Percentiles rank a stretch among this genome's conserved stretches.
These are phyloP conservation scores for Athrips mouffetella DNA, from an alignment of 2,888 invertebrate species.

Conservation along the genomic window DNA sequence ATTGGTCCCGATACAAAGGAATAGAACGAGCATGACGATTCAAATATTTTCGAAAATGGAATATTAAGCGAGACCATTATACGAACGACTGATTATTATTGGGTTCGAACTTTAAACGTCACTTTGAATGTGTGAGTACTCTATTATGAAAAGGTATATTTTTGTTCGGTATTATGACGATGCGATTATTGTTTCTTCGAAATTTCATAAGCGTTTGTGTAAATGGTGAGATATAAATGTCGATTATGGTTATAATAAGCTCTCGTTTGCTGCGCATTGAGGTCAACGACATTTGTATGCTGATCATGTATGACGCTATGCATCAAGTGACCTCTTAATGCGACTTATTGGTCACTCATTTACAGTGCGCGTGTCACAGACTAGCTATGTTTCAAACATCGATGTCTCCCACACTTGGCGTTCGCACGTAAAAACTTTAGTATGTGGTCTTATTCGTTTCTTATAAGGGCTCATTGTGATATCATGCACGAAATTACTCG, in stretches of 20 bases:
- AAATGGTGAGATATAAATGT: too few species aligned
- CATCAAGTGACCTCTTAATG: conserved; percentile 72
- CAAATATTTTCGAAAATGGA: conserved; percentile 77
- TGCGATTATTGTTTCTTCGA: conserved; percentile 17
- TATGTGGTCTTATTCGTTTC: conserved; percentile 32
- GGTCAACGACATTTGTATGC: conserved; percentile 70
- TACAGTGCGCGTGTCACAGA: conserved; percentile 55
- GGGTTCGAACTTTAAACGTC: conserved; percentile 42
- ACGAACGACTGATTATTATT: conserved; percentile 66
- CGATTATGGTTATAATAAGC: conserved; percentile 43
- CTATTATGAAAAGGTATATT: conserved; percentile 59
- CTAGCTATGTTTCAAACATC: conserved; percentile 22
- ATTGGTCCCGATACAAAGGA: conserved; percentile 62
- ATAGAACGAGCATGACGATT: conserved; percentile 74
- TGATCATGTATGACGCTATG: conserved; percentile 58
- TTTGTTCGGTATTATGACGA: conserved; percentile 9
- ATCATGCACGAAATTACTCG: conserved; percentile 35
- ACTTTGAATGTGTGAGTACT: conserved; percentile 25
- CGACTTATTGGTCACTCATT: conserved; percentile 74
- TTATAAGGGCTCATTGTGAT: conserved; percentile 41
- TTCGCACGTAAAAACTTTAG: conserved; percentile 25
- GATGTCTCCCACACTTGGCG: conserved; percentile 19
- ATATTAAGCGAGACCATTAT: conserved; percentile 76
- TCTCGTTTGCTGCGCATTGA: conserved; percentile 59
- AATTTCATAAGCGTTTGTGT: conserved; percentile 23